Evolutionary conservation across 2,888 invertebrate species (phyloP).

Genomic region (Hydrotaea cyrtoneurina): DNA sequence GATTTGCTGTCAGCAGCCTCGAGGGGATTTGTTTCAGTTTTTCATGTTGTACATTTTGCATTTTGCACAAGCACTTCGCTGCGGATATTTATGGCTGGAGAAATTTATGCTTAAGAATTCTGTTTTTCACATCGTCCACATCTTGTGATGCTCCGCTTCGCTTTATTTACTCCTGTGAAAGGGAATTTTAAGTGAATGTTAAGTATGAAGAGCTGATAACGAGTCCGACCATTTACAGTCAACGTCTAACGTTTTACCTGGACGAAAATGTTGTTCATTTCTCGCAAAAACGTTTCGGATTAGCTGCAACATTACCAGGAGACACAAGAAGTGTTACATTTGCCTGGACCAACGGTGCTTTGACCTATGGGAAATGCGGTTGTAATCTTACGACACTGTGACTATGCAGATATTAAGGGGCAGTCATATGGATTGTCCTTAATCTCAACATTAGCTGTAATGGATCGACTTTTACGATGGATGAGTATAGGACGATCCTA

Average conservation of each 20-base stretch:
- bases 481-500: too few relatives aligned
- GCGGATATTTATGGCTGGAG: constrained; percentile 36
- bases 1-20: constrained; percentile 44
- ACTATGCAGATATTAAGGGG: too few relatives aligned
- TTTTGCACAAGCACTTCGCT: constrained; percentile 1
- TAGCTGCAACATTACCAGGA: background rate
- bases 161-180: constrained; percentile 33
- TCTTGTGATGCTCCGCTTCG: background rate
- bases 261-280: background rate
- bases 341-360: too few relatives aligned
- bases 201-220: constrained; percentile 16
- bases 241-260: background rate
- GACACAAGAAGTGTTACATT: background rate
- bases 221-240: background rate
- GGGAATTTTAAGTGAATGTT: constrained; percentile 37
- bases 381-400: too few relatives aligned
- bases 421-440: too few relatives aligned
- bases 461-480: too few relatives aligned
- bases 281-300: background rate
- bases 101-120: constrained; percentile 38
- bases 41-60: background rate
- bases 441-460: too few relatives aligned
- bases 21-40: constrained; percentile 31
- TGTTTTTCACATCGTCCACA: constrained; percentile 7
- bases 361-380: too few relatives aligned